Evolutionary conservation across 2,113 vertebrate species (phyloP).

Genomic region (Pleuronectes platessa): DNA sequence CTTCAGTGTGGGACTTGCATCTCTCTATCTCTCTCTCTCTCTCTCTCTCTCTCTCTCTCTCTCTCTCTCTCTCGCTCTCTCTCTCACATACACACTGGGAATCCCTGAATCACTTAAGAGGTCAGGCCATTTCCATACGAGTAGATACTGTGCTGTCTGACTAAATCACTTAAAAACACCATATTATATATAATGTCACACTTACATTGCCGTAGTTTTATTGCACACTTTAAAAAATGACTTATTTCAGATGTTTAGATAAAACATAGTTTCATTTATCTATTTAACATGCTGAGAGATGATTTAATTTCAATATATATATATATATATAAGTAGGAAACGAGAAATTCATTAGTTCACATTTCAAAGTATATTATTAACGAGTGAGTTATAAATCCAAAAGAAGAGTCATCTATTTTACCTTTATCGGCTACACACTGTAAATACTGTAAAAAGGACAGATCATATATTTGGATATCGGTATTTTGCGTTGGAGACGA

Average conservation of each 20-base stretch:
- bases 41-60: neutral
- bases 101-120: conserved; percentile 49
- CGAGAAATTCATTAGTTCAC: conserved; percentile 54
- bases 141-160: conserved; percentile 67
- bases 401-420: conserved; percentile 79
- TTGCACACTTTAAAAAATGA: conserved; percentile 59
- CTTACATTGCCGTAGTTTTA: conserved; percentile 50
- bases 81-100: conserved; percentile 60
- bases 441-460: conserved; percentile 84
- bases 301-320: conserved; percentile 65
- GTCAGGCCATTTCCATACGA: conserved; percentile 64
- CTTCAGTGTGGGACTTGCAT: conserved; percentile 70
- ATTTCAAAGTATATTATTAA: conserved; percentile 68
- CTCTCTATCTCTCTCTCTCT: conserved; percentile 52
- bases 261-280: conserved; percentile 54
- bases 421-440: conserved; percentile 80
- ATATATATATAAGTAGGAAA: conserved; percentile 55
- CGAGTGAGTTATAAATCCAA: conserved; percentile 61
- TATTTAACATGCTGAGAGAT: conserved; percentile 51
- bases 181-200: conserved; percentile 48
- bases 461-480: conserved; percentile 85
- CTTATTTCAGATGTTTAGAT: conserved; percentile 64
- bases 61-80: conserved; percentile 56
- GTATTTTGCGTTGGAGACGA: conserved; percentile 82
- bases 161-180: conserved; percentile 50